Base-by-base conservation (phyloP, 2,113 vertebrate species). In the Agapornis roseicollis region DNA sequence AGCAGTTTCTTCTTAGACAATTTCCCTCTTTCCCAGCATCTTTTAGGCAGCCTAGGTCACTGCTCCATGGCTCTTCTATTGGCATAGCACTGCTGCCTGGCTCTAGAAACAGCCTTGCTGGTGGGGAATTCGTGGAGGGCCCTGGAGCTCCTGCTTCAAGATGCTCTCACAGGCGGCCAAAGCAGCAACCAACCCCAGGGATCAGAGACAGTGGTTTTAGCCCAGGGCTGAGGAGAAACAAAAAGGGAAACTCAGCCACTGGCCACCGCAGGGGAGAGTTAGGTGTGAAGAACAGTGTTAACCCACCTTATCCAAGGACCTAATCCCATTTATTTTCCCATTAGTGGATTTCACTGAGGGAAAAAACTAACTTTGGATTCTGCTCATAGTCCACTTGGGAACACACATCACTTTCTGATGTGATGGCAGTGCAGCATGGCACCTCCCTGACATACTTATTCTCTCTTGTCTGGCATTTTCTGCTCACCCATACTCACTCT, bases 21-120 rank as follows among this genome's bases (percentile, higher is more conserved):
- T 37, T 60, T 83, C 28, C 12, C 42, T 72, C 72, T 79, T 79
- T 31, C 13, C 18, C 27, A 53, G 9, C 2, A 0, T 35, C 22
- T 47, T 88, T 60, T 68, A 42, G 18, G 66, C 25, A 61, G 52
- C 13, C 39, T 33, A 28, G 9, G n/a, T 20, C 31, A 33, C 29
- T 2, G 1, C 31, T 61, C 37, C 31, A 29, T 47, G 24, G 16
- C 42, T 87, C 7, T 47, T 72, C 52, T 12, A 35, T 27, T 1
- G 1, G 7, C 13, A 10, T 3, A 11, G 56, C 14, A 27, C 20
- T 29, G 35, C 15, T 0, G 0, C 24, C 17, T 63, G 53, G 17
- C 20, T 42, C 49, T 0, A 0, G 56, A 49, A 64, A 12, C 14
- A 29, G 39, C 13, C 14, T 13, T 0, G 2, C 37, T 23, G 20